phyloP scores from a whole-genome alignment of 2,113 vertebrate genomes.

The Cyprinodon tularosa region DNA sequence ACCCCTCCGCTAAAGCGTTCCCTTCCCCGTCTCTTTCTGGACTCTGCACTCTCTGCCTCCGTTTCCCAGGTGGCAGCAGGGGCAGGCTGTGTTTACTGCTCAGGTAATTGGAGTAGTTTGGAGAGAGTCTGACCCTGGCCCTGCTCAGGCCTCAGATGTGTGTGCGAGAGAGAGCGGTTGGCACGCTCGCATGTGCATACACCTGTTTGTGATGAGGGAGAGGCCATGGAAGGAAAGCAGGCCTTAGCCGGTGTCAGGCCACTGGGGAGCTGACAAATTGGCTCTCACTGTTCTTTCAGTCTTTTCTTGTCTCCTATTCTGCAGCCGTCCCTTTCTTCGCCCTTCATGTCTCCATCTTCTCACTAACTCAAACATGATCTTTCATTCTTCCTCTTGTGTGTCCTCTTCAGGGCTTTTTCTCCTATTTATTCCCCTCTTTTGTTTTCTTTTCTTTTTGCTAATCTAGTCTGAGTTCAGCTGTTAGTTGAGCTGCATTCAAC shows the following conservation, averaged over 20 bases:
- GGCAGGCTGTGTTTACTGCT: conserved; percentile 73
- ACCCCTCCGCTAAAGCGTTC: conserved; percentile 1
- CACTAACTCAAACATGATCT: conserved; percentile 52
- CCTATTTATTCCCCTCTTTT: conserved; percentile 45
- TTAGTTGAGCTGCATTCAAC: conserved; percentile 27
- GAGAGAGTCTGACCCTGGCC: conserved; percentile 62
- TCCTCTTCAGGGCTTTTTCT: conserved; percentile 28
- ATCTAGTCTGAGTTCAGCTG: conserved; percentile 42
- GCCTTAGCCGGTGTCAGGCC: conserved; percentile 70
- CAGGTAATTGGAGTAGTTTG: conserved; percentile 76
- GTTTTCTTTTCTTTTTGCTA: conserved; percentile 27
- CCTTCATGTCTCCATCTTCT: conserved; percentile 42
- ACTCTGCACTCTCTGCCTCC: conserved; percentile 54
- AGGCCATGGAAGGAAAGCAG: conserved; percentile 63
- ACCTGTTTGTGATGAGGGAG: conserved; percentile 62
- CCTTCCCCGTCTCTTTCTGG: conserved; percentile 26
- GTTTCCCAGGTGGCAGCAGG: conserved; percentile 59
- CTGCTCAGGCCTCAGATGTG: conserved; percentile 39
- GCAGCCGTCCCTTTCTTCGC: conserved; percentile 45
- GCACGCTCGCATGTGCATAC: background rate
- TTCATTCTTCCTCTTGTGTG: conserved; percentile 51
- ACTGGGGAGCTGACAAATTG: conserved; percentile 73
- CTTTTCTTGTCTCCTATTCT: conserved; percentile 61
- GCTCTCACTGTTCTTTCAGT: conserved; percentile 65
- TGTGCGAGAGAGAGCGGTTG: conserved; percentile 3